Percentiles rank a stretch among this genome's conserved stretches.
Conservation (phyloP, 2,797 vertebrate genomes). For the Macrochelys suwanniensis region DNA sequence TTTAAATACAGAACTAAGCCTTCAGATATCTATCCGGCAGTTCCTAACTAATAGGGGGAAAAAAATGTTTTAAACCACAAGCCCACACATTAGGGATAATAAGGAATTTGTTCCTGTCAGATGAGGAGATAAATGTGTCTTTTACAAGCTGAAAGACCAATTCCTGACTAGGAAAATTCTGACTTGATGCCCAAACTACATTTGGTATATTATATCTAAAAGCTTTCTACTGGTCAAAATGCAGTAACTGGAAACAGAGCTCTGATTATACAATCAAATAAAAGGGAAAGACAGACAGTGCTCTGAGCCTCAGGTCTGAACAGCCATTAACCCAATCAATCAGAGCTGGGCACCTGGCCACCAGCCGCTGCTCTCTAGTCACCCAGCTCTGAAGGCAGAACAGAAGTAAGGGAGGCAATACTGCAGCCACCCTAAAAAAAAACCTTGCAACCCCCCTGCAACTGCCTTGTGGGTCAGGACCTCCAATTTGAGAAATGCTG, state of each 20-base stretch:
- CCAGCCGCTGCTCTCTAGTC: too few species aligned
- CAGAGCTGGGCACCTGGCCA: not conserved
- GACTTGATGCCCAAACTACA: not conserved
- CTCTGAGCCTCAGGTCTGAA: not conserved
- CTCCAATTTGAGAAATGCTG: too few species aligned
- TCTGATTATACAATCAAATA: not conserved
- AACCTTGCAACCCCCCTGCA: too few species aligned
- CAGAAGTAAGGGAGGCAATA: too few species aligned
- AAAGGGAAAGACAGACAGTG: not conserved
- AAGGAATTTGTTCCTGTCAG: not conserved
- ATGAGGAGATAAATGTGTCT: not conserved
- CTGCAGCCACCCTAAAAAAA: too few species aligned
- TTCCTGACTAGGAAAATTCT: not conserved
- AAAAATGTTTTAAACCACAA: slow-evolving; percentile 25
- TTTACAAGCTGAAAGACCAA: slow-evolving; percentile 1
- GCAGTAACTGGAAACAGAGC: not conserved
- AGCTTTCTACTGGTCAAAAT: not conserved
- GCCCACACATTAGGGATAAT: not conserved
- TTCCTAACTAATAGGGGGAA: not conserved
- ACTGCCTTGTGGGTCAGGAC: too few species aligned
- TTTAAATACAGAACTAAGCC: slow-evolving; percentile 19
- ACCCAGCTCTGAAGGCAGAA: too few species aligned
- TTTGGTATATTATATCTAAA: not conserved
- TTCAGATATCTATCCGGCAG: not conserved
- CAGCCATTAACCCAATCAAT: not conserved